Conservation (phyloP, 64 coral and sea anemone genomes). For the Montipora capricornis region DNA sequence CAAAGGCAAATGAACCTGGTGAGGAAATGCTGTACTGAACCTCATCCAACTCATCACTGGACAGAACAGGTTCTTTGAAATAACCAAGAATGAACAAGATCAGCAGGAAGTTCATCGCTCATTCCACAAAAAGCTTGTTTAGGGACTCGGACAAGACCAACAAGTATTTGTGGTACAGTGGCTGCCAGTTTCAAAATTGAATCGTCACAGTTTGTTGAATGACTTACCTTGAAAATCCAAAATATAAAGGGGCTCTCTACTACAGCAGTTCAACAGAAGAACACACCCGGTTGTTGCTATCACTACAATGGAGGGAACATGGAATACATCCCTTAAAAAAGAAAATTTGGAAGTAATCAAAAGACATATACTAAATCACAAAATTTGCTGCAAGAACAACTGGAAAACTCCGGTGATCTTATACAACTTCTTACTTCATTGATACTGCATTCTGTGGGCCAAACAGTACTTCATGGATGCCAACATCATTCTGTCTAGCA, state of each 20-base stretch:
- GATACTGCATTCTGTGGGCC: conserved; percentile 1
- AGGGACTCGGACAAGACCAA: neutral
- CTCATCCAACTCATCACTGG: conserved; percentile 82
- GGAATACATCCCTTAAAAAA: conserved; percentile 85
- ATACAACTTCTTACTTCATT: conserved; percentile 4
- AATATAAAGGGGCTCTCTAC: conserved; percentile 80
- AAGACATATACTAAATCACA: neutral
- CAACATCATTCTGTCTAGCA: neutral
- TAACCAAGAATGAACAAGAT: neutral
- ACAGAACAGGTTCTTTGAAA: conserved; percentile 77
- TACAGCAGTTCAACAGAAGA: conserved; percentile 88
- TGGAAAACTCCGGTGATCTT: neutral
- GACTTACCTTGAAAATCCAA: conserved; percentile 81
- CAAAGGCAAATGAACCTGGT: conserved; percentile 92
- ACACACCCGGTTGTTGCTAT: conserved; percentile 82
- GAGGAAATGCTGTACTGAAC: conserved; percentile 75
- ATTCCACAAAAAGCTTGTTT: neutral
- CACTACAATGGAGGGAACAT: conserved; percentile 77
- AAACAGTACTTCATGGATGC: conserved; percentile 3
- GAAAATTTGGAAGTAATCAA: neutral
- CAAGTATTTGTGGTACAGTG: no score
- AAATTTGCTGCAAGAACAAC: neutral
- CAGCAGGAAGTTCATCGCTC: neutral
- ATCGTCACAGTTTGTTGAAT: no score
- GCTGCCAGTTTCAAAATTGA: no score